These are phyloP conservation scores for Morone saxatilis DNA, from an alignment of 2,113 vertebrate species.

Conservation along the genomic window DNA sequence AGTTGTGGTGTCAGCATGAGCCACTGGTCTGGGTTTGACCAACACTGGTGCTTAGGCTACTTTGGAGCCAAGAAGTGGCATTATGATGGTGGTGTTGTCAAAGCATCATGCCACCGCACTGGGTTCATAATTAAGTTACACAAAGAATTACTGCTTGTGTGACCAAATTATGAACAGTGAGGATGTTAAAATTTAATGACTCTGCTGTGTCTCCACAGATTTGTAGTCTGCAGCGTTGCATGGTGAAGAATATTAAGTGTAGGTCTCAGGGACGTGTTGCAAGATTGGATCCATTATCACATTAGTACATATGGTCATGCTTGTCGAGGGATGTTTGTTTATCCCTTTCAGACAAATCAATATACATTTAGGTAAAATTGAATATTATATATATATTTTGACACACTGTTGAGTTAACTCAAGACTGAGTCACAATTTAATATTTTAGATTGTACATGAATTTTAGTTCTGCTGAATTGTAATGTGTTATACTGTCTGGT, in stretches of 20 bases:
- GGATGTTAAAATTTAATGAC: background rate
- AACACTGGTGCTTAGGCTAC: background rate
- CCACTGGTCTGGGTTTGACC: too few species aligned
- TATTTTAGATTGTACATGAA: too few species aligned
- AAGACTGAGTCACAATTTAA: too few species aligned
- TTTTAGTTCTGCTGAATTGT: too few species aligned
- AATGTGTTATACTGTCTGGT: too few species aligned
- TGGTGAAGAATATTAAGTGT: constrained; percentile 14
- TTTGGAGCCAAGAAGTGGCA: background rate
- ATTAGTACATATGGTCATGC: background rate
- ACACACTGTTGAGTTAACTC: too few species aligned
- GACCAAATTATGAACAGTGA: constrained; percentile 10
- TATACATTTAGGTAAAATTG: too few species aligned
- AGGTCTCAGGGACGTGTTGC: background rate
- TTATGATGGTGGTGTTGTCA: background rate
- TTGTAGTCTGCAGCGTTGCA: constrained; percentile 3
- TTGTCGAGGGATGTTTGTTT: background rate
- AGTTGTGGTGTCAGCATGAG: background rate
- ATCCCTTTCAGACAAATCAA: background rate
- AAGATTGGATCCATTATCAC: background rate
- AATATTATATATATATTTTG: too few species aligned
- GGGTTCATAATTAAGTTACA: background rate
- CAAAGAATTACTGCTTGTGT: background rate
- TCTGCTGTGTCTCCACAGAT: constrained; percentile 1
- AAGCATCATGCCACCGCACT: background rate